phyloP scores from a whole-genome alignment of 2,888 invertebrate genomes.

The Ecliptopera silaceata region DNA sequence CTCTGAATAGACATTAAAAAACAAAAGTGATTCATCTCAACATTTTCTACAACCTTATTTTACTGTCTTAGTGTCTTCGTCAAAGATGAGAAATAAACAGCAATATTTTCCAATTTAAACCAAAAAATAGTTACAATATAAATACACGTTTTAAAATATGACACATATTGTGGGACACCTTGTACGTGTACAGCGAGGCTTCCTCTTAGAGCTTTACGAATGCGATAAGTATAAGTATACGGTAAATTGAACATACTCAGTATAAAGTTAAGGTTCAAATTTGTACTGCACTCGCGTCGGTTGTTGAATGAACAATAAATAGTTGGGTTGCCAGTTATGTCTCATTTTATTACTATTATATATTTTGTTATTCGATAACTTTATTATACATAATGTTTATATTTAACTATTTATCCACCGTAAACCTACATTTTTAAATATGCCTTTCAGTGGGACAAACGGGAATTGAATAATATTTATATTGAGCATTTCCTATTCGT shows the following conservation, averaged over 20 bases:
- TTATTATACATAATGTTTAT: not conserved
- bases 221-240: constrained; percentile 77
- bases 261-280: constrained; percentile 64
- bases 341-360: constrained; percentile 35
- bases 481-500: too few relatives aligned
- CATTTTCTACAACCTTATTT: too few relatives aligned
- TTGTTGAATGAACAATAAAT: constrained; percentile 36
- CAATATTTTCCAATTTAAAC: too few relatives aligned
- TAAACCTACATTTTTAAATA: too few relatives aligned
- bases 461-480: too few relatives aligned
- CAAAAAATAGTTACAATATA: too few relatives aligned
- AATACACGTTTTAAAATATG: not conserved
- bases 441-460: too few relatives aligned
- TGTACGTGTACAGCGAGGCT: constrained; percentile 75
- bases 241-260: constrained; percentile 78
- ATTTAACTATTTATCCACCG: not conserved
- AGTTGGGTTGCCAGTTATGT: constrained; percentile 39
- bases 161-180: constrained; percentile 1
- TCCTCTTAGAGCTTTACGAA: constrained; percentile 80
- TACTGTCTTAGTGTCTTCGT: too few relatives aligned
- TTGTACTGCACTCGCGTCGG: constrained; percentile 59
- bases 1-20: too few relatives aligned
- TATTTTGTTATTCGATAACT: constrained; percentile 12
- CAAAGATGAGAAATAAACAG: too few relatives aligned
- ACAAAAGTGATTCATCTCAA: too few relatives aligned